phyloP scores from a whole-genome alignment of 2,888 invertebrate species.

The Drosophila setosimentum region DNA sequence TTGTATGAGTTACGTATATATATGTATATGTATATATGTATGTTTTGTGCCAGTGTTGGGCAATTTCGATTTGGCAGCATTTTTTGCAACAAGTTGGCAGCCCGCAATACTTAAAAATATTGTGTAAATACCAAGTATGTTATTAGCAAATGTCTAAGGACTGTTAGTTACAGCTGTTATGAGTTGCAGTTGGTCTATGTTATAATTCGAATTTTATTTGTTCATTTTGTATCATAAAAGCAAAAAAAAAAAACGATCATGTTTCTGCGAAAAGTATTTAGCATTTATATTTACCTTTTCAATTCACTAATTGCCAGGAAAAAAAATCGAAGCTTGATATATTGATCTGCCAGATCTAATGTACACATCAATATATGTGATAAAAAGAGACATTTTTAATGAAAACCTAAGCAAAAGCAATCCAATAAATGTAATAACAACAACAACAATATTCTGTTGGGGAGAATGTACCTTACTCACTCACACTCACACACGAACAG shows the following conservation, averaged over 20 bases:
- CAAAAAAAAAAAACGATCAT: background rate
- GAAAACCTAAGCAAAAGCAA: conserved; percentile 24
- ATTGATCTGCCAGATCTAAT: background rate
- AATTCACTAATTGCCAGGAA: background rate
- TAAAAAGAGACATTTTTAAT: conserved; percentile 12
- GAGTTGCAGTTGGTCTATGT: conserved; percentile 13
- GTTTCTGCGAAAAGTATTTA: background rate
- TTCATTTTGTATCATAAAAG: background rate
- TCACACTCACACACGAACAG: conserved; percentile 5
- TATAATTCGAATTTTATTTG: conserved; percentile 19
- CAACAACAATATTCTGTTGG: conserved; percentile 20
- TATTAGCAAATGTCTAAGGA: conserved; percentile 13
- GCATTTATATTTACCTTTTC: background rate
- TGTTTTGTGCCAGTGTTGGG: conserved; percentile 39
- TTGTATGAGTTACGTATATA: conserved; percentile 63
- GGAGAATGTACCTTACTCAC: conserved; percentile 33
- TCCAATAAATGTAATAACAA: conserved; percentile 34
- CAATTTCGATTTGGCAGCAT: conserved; percentile 37
- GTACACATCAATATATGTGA: background rate
- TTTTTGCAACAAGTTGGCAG: conserved; percentile 47
- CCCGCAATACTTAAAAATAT: conserved; percentile 28
- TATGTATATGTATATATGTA: conserved; percentile 49
- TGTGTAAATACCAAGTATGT: conserved; percentile 4
- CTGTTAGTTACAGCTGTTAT: conserved; percentile 18
- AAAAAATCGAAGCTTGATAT: background rate